These are phyloP conservation scores for Clarias gariepinus DNA, from an alignment of 2,113 vertebrate species.

Conservation along the genomic window DNA sequence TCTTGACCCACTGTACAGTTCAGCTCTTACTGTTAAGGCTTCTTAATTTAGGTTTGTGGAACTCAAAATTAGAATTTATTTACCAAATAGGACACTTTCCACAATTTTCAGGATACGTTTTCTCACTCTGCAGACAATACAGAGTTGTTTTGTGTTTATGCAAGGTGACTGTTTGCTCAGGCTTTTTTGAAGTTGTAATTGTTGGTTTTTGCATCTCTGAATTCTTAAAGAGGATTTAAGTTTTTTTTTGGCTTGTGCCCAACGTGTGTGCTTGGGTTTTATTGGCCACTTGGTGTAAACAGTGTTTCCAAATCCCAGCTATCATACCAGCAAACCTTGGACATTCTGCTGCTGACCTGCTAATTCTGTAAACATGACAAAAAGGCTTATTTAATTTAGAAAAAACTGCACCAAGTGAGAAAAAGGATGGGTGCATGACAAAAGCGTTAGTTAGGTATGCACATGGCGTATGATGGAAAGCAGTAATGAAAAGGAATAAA, in stretches of 20 bases:
- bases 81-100: neutral
- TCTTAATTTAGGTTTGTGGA: neutral
- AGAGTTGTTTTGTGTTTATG: conserved; percentile 56
- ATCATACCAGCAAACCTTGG: conserved; percentile 52
- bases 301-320: conserved; percentile 56
- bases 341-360: conserved; percentile 49
- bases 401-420: conserved; percentile 27
- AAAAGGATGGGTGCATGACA: conserved; percentile 17
- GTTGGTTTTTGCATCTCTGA: conserved; percentile 62
- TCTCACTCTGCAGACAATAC: conserved; percentile 34
- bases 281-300: conserved; percentile 57
- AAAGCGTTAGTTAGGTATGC: too few relatives aligned
- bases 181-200: conserved; percentile 60
- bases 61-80: neutral
- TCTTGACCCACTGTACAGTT: neutral
- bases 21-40: neutral
- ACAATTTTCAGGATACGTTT: neutral
- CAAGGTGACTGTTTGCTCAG: conserved; percentile 57
- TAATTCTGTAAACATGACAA: conserved; percentile 59
- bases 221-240: conserved; percentile 63
- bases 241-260: conserved; percentile 49
- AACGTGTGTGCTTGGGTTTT: conserved; percentile 56
- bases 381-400: conserved; percentile 47
- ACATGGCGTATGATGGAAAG: neutral
- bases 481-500: neutral